Conservation (phyloP, 1,140 invertebrate genomes). For the Drosophila nebulosa region DNA sequence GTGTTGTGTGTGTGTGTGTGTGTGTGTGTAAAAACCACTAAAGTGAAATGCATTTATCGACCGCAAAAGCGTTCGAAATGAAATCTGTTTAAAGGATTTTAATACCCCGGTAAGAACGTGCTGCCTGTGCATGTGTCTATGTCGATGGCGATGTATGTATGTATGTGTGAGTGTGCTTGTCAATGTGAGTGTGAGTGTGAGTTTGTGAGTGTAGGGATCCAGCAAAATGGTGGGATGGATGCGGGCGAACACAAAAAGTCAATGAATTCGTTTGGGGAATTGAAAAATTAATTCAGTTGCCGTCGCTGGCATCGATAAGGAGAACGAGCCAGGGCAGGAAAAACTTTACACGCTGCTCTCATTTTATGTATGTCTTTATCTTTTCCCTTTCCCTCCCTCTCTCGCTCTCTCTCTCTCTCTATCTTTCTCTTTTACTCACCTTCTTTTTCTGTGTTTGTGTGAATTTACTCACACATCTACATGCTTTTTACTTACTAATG, state of each 20-base stretch:
- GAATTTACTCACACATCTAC: slow-evolving; percentile 40
- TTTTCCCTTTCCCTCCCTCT: neutral
- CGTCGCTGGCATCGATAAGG: slow-evolving; percentile 71
- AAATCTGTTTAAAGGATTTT: slow-evolving; percentile 80
- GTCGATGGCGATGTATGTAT: neutral
- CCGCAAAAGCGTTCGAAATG: slow-evolving; percentile 79
- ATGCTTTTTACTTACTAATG: slow-evolving; percentile 77
- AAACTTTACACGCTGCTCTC: slow-evolving; percentile 66
- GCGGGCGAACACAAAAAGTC: slow-evolving; percentile 70
- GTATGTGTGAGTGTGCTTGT: slow-evolving; percentile 1
- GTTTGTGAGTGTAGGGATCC: slow-evolving; percentile 12
- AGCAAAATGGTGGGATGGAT: slow-evolving; percentile 1
- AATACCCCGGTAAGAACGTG: slow-evolving; percentile 70
- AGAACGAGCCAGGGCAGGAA: slow-evolving; percentile 43
- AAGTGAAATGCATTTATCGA: slow-evolving; percentile 78
- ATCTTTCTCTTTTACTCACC: neutral
- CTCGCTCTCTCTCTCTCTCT: neutral
- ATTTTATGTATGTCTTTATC: slow-evolving; percentile 69
- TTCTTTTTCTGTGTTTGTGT: slow-evolving; percentile 25
- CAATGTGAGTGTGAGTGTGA: neutral
- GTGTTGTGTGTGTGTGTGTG: slow-evolving; percentile 24
- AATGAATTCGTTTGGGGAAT: slow-evolving; percentile 80
- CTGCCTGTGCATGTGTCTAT: slow-evolving; percentile 41
- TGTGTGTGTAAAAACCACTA: slow-evolving; percentile 68
- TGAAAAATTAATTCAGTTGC: slow-evolving; percentile 80